phyloP scores from a whole-genome alignment of 2,797 vertebrate genomes.

The Acanthis flammea region DNA sequence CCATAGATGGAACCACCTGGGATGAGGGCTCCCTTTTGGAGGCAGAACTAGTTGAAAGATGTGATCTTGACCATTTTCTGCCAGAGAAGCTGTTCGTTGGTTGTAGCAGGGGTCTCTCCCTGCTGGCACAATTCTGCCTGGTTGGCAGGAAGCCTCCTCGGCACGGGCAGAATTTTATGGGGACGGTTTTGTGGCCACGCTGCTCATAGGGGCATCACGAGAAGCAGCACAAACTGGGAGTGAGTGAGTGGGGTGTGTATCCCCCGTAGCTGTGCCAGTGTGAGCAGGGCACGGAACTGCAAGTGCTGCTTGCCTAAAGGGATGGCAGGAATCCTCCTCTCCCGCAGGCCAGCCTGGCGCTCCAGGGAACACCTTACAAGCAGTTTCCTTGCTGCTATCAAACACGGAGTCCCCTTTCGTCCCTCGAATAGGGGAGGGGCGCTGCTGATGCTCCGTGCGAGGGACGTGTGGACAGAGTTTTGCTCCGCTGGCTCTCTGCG shows the following conservation, averaged over 20 bases:
- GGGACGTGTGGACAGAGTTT: not conserved
- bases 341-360: fast-evolving
- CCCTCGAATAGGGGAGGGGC: fast-evolving
- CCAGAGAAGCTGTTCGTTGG: too few species aligned
- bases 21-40: not conserved
- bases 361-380: fast-evolving
- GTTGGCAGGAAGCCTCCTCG: not conserved
- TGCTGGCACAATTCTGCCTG: not conserved
- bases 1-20: not conserved
- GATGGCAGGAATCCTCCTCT: too few species aligned
- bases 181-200: fast-evolving
- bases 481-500: not conserved
- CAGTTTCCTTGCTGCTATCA: fast-evolving
- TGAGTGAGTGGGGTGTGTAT: fast-evolving
- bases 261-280: fast-evolving
- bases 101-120: not conserved
- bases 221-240: not conserved
- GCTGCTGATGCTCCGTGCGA: fast-evolving
- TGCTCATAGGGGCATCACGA: fast-evolving
- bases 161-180: fast-evolving
- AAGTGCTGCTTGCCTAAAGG: fast-evolving
- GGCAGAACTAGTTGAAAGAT: not conserved
- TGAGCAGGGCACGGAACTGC: not conserved
- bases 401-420: fast-evolving
- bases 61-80: fast-evolving